A percentile compares a stretch with the other conserved stretches of the same genome.
These are phyloP conservation scores for Apis cerana DNA, from an alignment of 1,140 invertebrate genomes.

Conservation along the genomic window DNA sequence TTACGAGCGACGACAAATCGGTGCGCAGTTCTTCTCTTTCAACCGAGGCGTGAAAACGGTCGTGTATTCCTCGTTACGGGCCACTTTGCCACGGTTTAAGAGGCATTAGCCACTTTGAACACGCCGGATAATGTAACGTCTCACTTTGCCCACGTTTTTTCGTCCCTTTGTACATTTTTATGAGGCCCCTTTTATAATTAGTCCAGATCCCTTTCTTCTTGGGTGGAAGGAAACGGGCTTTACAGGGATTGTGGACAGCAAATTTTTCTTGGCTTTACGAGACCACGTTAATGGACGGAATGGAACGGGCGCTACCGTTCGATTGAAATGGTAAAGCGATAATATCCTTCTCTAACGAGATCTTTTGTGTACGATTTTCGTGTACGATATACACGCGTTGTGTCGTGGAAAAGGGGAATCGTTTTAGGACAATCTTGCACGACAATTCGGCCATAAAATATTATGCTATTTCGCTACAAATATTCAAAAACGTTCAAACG, in stretches of 20 bases:
- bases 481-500: too few relatives aligned
- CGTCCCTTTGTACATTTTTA: conserved; percentile 53
- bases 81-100: conserved; percentile 68
- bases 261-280: conserved; percentile 25
- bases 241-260: neutral
- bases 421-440: too few relatives aligned
- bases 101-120: conserved; percentile 40
- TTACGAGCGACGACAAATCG: conserved; percentile 73
- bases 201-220: conserved; percentile 12
- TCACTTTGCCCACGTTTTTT: conserved; percentile 22
- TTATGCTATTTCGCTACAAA: too few relatives aligned
- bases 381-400: too few relatives aligned
- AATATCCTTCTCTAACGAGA: neutral
- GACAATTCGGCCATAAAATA: too few relatives aligned
- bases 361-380: too few relatives aligned
- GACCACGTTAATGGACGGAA: conserved; percentile 23
- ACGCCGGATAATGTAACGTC: conserved; percentile 37
- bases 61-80: conserved; percentile 59
- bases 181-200: conserved; percentile 39
- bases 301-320: neutral
- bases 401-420: too few relatives aligned
- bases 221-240: neutral
- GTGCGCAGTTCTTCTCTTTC: conserved; percentile 54
- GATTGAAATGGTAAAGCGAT: conserved; percentile 24
- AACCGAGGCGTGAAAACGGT: conserved; percentile 51